A percentile compares a stretch with the other conserved stretches of the same genome.
These are phyloP conservation scores for Ptiloglossa arizonensis DNA, from an alignment of 1,140 invertebrate species.

Conservation along the genomic window DNA sequence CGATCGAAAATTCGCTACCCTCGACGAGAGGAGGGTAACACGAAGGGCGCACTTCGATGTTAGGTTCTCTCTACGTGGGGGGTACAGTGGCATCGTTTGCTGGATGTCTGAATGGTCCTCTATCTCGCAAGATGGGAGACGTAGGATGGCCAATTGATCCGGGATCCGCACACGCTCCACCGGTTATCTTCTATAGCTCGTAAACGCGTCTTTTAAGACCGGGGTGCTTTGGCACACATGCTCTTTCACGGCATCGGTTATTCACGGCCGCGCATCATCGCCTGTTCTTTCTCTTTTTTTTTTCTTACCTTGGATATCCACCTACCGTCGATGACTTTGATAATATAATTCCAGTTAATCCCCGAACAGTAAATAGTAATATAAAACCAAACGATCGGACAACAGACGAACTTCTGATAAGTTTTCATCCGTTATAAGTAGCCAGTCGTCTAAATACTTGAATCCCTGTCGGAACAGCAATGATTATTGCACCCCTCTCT, in stretches of 20 bases:
- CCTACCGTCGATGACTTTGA: no score
- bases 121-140: no score
- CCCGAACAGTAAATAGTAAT: no score
- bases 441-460: no score
- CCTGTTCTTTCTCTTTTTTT: slow-evolving; percentile 36
- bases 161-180: slow-evolving; percentile 50
- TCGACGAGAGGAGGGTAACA: slow-evolving; percentile 11
- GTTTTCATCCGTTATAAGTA: no score
- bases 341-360: no score
- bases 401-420: no score
- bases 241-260: slow-evolving; percentile 49
- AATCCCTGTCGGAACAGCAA: no score
- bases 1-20: slow-evolving; percentile 25
- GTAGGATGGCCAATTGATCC: slow-evolving; percentile 58
- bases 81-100: slow-evolving; percentile 21
- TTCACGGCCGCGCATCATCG: slow-evolving; percentile 36
- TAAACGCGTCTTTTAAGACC: slow-evolving; percentile 60
- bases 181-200: slow-evolving; percentile 58
- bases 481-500: no score
- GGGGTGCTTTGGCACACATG: slow-evolving; percentile 58
- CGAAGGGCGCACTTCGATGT: slow-evolving; percentile 18
- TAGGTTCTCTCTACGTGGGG: no score
- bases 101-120: slow-evolving; percentile 29
- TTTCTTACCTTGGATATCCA: no score
- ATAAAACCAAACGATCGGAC: no score